Base-by-base conservation (phyloP, 2,888 invertebrate species). In the Nebria salina region DNA sequence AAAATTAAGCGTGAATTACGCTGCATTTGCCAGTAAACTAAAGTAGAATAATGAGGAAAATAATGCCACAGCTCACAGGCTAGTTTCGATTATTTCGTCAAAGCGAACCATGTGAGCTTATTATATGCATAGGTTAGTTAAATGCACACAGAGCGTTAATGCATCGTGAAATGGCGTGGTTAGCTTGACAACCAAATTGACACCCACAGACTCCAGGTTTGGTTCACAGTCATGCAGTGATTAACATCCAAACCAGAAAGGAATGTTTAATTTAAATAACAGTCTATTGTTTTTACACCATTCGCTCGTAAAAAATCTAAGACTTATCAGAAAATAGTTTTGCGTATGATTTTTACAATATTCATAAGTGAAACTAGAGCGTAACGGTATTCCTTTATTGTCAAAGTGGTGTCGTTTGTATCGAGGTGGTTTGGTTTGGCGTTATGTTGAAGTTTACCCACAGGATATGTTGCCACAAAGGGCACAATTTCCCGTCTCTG, bases 1-100 rank as follows among this genome's bases (percentile, higher is more conserved):
- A 75, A 75, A 65, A 65, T 34, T 77, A 42, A 72, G 77, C 77
- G 77, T 77, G 77, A 77, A 72, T 77, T 77, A 72, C 77, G 77
- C 77, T 77, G 77, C 77, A 77, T 9, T 77, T 54, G 65, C 43
- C 72, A 70, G 77, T 20, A 77, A 72, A 72, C 77, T 77, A 77
- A 25, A 77, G 65, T 26, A 54, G 64, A 54, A 34, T 77, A 77
- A 77, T 77, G 77, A 77, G 77, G 77, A 77, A 72, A 75, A 75
- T 75, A 43, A 64, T 73, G 43, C 64, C 64, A 64, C 75, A 20
- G 34, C 13, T 54, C 54, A 54, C 7, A 54, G 54, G 7, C 65
- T 11, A n/a, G 65, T 64, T 54, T 54, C 26, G 7, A 75, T 65
- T 75, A 34, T 65, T 70, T 75, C 34, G 65, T 75, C 75, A 75